A percentile compares a stretch with the other conserved stretches of the same genome.
Evolutionary conservation across 2,797 vertebrate genomes (phyloP).

Genomic region (Tangara arthus): DNA sequence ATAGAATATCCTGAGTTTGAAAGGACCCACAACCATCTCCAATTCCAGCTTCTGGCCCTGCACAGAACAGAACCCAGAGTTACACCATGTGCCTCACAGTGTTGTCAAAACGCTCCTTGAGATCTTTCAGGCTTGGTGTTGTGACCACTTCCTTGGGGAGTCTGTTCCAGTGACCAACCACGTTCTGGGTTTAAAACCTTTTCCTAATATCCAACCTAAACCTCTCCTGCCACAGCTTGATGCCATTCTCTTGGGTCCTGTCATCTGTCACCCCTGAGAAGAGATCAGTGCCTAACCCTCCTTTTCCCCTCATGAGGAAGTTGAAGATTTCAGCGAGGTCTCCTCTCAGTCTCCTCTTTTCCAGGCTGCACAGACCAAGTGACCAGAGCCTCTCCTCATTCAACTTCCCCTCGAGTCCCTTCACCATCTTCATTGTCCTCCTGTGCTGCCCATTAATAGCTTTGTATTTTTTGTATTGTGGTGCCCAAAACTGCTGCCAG

Average conservation of each 20-base stretch:
- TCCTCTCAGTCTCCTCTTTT: background rate
- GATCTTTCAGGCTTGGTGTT: background rate
- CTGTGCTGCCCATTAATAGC: background rate
- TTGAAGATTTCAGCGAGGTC: background rate
- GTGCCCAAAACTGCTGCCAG: rapidly evolving
- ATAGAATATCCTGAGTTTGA: background rate
- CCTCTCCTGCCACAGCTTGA: background rate
- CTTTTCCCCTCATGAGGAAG: background rate
- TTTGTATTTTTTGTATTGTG: background rate
- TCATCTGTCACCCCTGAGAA: background rate
- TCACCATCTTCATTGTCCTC: rapidly evolving
- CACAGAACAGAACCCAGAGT: background rate
- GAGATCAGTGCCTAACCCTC: background rate
- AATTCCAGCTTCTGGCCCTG: background rate
- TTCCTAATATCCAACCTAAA: background rate
- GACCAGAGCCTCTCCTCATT: rapidly evolving
- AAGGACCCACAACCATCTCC: background rate
- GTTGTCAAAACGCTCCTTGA: background rate
- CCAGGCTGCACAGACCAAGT: background rate
- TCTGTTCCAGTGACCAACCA: background rate
- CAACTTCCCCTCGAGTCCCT: background rate
- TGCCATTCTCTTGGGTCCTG: background rate
- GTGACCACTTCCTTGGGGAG: background rate
- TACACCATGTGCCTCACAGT: background rate
- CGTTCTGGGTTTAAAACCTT: background rate